Evolutionary conservation across 2,113 vertebrate genomes (phyloP), one percentile per base, ranked within the genome.

Genomic region (Oplegnathus fasciatus): DNA sequence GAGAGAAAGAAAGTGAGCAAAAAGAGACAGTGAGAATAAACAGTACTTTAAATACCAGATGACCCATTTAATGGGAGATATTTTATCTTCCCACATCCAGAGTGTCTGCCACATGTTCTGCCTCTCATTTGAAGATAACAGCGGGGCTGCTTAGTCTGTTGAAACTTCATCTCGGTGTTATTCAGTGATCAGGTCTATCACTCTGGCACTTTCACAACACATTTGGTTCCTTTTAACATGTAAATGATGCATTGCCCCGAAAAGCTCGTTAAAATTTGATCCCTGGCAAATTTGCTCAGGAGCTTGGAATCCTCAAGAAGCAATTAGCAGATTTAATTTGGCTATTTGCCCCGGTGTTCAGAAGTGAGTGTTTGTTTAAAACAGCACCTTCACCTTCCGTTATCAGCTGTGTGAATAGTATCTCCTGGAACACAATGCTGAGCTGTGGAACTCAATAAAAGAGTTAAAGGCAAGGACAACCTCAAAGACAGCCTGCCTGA

Each of bases 391-490:
- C 86, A 88, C 88, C 91, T 87, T 79, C 46, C 28, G 82, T 94
- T 96, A 96, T 96, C 95, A 91, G 92, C 80, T 44, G 68, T 71
- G 84, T 93, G 94, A 94, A 93, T 93, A 91, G 92, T 94, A 94
- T 95, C 93, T 94, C 78, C 89, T 76, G 84, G 88, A 91, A 93
- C 93, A 95, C 91, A 95, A 93, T 94, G 90, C 82, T 60, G 72
- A 17, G 55, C 85, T 69, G 80, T 85, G 88, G 85, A 91, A 92
- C 95, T 95, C 95, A 95, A 95, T 96, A 95, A 96, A 95, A 93
- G 88, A 94, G 92, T 93, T 92, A 94, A 94, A 95, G 11, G 14
- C 90, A 96, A 96, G 92, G 93, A 95, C 92, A 92, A 92, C 94
- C 96, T 95, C 92, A 96, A 95, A 94, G 91, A 85, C 91, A 90